Percentiles rank a stretch among this genome's conserved stretches.
Conservation (phyloP, 1,140 invertebrate genomes). For the Cataglyphis hispanica region DNA sequence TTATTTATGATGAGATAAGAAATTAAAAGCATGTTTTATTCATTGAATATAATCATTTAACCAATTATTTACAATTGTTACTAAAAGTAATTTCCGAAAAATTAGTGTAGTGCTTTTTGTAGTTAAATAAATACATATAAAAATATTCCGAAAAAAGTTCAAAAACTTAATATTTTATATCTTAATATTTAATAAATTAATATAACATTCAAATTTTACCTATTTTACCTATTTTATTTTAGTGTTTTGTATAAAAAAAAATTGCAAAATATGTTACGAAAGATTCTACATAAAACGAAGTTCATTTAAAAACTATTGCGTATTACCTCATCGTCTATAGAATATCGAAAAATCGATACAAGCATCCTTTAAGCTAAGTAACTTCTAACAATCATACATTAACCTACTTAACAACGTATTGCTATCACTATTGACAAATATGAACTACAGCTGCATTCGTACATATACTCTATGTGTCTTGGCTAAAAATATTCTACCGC, state of each 20-base stretch:
- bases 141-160: not conserved
- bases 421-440: constrained; percentile 34
- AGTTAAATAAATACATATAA: not conserved
- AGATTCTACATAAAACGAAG: not conserved
- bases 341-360: constrained; percentile 30
- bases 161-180: not conserved
- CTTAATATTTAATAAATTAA: not conserved
- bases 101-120: not conserved
- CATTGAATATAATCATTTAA: not conserved
- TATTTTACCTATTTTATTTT: constrained; percentile 26
- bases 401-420: constrained; percentile 34
- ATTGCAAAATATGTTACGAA: not conserved
- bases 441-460: not conserved
- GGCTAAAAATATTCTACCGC: not conserved
- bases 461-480: not conserved
- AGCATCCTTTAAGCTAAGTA: not conserved
- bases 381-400: not conserved
- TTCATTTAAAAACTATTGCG: not conserved
- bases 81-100: not conserved
- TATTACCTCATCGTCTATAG: constrained; percentile 10
- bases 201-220: not conserved
- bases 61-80: not conserved
- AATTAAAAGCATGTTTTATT: not conserved
- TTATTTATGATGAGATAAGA: not conserved
- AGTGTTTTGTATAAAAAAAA: not conserved